Evolutionary conservation across 2,797 vertebrate genomes (phyloP), one percentile per base, ranked within the genome.

Genomic region (Macropodus opercularis): DNA sequence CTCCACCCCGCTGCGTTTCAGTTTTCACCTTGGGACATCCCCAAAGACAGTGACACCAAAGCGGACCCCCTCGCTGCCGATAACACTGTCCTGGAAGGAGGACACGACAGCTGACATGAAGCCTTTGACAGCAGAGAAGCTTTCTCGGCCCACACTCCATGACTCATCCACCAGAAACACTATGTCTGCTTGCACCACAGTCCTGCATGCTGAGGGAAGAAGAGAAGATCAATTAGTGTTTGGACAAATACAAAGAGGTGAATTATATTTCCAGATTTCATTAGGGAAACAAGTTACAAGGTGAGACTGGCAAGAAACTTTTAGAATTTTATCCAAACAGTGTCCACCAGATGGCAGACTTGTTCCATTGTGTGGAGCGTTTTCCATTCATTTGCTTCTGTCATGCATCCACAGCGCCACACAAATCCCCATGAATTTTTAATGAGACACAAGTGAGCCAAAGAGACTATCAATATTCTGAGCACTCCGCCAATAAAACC

Each of bases 151-250:
- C 0, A 91, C 13, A 0, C 80, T 85, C 92, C 91, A 89, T 0
- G 93, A 94, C 42, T 92, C 93, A 55, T 95, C 95, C 85, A 95
- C 86, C 4, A 96, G 86, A 83, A 97, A 96, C 26, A 96, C 87
- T 0, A 97, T 59, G 15, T 97, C 90, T 0, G 94, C 94, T 49
- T 87, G 87, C 66, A 87, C 89, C 5, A 90, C 91, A 0, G 92
- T 94, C 66, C 90, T 89, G 83, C 95, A 97, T 14, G 81, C 95
- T 97, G 86, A 46, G 22, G 49, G 48, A 36, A 34, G 29, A 66
- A 42, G 13, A 62, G 35, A 0, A 1, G 0, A 10, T 21, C 1
- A 27, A 53, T 64, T 39, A 43, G 18, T 27, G 14, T 8, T 18
- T 14, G 56, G 5, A 34, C 23, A 18, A 59, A 42, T 9, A 55